Evolutionary conservation across 1,140 invertebrate species (phyloP).

Genomic region (Procambarus virginalis): DNA sequence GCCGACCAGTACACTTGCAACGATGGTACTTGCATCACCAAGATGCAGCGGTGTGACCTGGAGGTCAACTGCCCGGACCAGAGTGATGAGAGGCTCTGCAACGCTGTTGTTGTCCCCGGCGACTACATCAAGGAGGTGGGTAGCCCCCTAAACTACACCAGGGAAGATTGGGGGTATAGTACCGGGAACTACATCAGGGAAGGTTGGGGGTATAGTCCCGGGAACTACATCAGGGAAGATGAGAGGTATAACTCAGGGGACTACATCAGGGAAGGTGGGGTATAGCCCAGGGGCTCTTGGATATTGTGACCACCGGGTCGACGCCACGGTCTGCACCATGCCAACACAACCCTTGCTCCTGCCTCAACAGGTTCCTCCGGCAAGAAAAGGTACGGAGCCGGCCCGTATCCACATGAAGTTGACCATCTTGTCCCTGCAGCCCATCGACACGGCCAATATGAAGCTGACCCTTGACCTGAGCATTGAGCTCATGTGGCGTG

Average conservation of each 20-base stretch:
- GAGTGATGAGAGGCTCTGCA: conserved; percentile 72
- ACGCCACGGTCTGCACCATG: no score
- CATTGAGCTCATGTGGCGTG: conserved; percentile 56
- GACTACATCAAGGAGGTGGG: conserved; percentile 67
- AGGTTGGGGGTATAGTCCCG: neutral
- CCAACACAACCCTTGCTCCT: neutral
- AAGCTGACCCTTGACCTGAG: conserved; percentile 47
- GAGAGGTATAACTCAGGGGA: neutral
- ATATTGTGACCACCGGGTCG: no score
- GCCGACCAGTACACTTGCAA: conserved; percentile 71
- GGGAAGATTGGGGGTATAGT: neutral
- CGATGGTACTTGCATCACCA: conserved; percentile 71
- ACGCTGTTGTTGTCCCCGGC: conserved; percentile 46
- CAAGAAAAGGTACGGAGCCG: conserved; percentile 56
- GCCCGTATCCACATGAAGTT: conserved; percentile 43
- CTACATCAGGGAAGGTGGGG: neutral
- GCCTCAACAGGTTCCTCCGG: conserved; percentile 57
- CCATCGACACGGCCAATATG: conserved; percentile 61
- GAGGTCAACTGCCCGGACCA: conserved; percentile 77
- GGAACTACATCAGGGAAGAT: neutral
- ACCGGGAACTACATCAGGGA: neutral
- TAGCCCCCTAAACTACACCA: neutral
- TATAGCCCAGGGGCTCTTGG: no score
- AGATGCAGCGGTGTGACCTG: conserved; percentile 75
- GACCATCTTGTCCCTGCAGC: conserved; percentile 61